Evolutionary conservation across 2,888 invertebrate species (phyloP).

Genomic region (Nysson spinosus): DNA sequence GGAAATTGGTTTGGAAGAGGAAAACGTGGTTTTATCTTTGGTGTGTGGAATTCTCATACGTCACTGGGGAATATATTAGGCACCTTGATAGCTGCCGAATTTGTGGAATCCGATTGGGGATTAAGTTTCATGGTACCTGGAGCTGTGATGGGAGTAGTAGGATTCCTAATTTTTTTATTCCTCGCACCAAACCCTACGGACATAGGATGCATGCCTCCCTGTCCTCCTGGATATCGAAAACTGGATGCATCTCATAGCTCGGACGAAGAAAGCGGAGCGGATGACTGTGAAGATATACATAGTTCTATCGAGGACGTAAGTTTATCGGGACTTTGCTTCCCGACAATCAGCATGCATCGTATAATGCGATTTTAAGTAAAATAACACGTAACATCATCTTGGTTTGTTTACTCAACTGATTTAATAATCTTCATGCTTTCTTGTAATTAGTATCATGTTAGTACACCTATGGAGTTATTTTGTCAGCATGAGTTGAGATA

Average conservation of each 20-base stretch:
- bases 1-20: slow-evolving; percentile 98
- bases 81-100: slow-evolving; percentile 91
- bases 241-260: slow-evolving; percentile 67
- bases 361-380: slow-evolving; percentile 10
- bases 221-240: slow-evolving; percentile 64
- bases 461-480: neutral
- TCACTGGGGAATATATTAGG: slow-evolving; percentile 97
- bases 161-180: slow-evolving; percentile 88
- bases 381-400: slow-evolving; percentile 15
- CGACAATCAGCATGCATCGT: slow-evolving; percentile 26
- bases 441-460: neutral
- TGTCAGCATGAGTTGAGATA: too few relatives aligned
- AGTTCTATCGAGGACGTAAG: slow-evolving; percentile 67
- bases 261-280: slow-evolving; percentile 64
- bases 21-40: slow-evolving; percentile 94
- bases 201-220: slow-evolving; percentile 82
- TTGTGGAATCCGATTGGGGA: slow-evolving; percentile 93
- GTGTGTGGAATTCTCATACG: slow-evolving; percentile 98
- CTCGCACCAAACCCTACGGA: slow-evolving; percentile 89
- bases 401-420: neutral
- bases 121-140: slow-evolving; percentile 95
- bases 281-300: slow-evolving; percentile 54
- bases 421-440: neutral
- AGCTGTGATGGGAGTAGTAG: slow-evolving; percentile 85
- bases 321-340: slow-evolving; percentile 21